phyloP scores from a whole-genome alignment of 1,140 invertebrate species.

The Choristoneura fumiferana region DNA sequence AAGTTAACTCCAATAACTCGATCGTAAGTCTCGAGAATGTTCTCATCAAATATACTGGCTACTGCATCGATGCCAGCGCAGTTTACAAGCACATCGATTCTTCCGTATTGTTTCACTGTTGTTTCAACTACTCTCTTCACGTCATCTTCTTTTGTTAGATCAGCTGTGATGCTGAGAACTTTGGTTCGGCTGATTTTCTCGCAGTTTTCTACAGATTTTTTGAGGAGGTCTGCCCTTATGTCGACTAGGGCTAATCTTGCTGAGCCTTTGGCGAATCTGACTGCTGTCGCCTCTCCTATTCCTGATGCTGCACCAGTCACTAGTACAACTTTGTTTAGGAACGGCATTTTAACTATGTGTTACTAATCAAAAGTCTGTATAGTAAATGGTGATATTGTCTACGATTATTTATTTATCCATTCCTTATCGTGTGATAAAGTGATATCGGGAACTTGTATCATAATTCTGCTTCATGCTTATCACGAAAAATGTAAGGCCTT shows the following conservation, averaged over 20 bases:
- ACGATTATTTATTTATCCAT: too few species aligned
- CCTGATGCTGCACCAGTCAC: conserved; percentile 62
- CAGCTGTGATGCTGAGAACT: conserved; percentile 80
- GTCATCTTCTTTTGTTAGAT: conserved; percentile 83
- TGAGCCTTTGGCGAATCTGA: conserved; percentile 46
- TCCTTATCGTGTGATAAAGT: too few species aligned
- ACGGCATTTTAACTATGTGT: neutral
- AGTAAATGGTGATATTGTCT: neutral
- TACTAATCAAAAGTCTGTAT: neutral
- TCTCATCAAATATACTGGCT: conserved; percentile 79
- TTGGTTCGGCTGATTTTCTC: conserved; percentile 44
- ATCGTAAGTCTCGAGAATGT: conserved; percentile 82
- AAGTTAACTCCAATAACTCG: conserved; percentile 86
- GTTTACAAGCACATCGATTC: conserved; percentile 85
- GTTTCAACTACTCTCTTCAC: conserved; percentile 80
- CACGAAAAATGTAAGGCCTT: too few species aligned
- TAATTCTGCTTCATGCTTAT: too few species aligned
- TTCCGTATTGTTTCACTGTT: conserved; percentile 80
- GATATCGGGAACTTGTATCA: too few species aligned
- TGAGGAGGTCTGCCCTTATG: conserved; percentile 48
- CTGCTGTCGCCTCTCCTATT: conserved; percentile 53
- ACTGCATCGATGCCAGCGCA: conserved; percentile 84
- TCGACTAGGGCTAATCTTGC: conserved; percentile 51
- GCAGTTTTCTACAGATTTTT: conserved; percentile 80
- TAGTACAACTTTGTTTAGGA: conserved; percentile 52